Conservation (phyloP, 2,113 vertebrate genomes). For the Narcine bancroftii region DNA sequence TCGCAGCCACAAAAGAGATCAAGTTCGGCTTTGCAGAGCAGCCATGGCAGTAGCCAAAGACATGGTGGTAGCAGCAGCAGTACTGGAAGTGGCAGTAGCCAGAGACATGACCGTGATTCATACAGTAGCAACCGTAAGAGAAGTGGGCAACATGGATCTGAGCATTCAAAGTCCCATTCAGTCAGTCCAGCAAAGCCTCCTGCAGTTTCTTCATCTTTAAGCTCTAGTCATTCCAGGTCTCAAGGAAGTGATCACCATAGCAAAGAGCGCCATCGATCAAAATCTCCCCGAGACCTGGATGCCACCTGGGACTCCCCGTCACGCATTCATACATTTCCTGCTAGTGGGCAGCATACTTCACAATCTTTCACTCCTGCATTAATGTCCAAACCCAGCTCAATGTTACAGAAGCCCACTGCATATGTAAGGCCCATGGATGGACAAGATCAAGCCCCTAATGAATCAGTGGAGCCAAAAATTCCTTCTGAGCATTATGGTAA, state of each 20-base stretch:
- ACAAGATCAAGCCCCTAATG: conserved; percentile 54
- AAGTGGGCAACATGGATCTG: conserved; percentile 75
- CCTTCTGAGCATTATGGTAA: conserved; percentile 77
- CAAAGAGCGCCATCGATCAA: conserved; percentile 88
- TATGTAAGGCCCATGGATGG: conserved; percentile 98
- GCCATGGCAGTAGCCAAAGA: conserved; percentile 61
- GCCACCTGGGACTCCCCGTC: conserved; percentile 94
- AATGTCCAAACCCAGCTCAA: conserved; percentile 86
- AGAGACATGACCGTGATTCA: conserved; percentile 77
- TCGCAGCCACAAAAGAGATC: conserved; percentile 80
- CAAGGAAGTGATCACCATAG: conserved; percentile 75
- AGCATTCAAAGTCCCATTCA: conserved; percentile 82
- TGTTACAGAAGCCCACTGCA: conserved; percentile 94
- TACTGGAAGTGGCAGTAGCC: conserved; percentile 57
- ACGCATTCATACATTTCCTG: conserved; percentile 74
- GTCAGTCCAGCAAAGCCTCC: conserved; percentile 71
- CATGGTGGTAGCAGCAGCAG: conserved; percentile 48
- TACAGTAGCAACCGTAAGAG: conserved; percentile 73
- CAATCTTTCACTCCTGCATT: conserved; percentile 91
- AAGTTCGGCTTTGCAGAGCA: conserved; percentile 58
- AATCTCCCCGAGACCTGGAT: conserved; percentile 86
- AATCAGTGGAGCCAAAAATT: conserved; percentile 85
- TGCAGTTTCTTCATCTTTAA: conserved; percentile 67
- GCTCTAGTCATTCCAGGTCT: conserved; percentile 72
- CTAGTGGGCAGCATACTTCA: conserved; percentile 76